Conservation (phyloP, 2,888 invertebrate genomes). For the Bombylius major region DNA sequence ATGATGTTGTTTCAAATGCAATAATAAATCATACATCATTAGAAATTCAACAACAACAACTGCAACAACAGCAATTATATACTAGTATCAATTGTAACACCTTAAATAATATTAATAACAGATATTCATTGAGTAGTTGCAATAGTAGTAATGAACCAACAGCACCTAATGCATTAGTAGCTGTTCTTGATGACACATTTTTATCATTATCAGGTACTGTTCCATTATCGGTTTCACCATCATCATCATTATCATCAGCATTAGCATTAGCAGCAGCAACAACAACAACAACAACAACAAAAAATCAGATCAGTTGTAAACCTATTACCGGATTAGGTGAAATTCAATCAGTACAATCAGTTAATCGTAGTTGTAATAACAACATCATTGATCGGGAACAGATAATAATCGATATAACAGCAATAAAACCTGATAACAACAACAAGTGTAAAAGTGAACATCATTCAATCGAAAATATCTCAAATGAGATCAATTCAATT, state of each 20-base stretch:
- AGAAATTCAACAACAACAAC: neutral
- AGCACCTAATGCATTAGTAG: slow-evolving; percentile 11
- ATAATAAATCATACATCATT: neutral
- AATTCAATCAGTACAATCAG: slow-evolving; percentile 24
- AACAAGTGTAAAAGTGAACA: neutral
- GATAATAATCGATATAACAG: neutral
- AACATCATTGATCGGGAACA: neutral
- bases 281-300: neutral
- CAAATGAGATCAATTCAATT: neutral
- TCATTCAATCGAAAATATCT: neutral
- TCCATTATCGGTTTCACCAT: neutral
- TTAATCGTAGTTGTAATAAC: slow-evolving; percentile 1
- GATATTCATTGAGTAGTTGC: slow-evolving; percentile 5
- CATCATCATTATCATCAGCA: neutral
- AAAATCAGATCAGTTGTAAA: neutral
- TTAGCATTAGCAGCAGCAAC: neutral
- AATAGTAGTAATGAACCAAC: slow-evolving; percentile 9
- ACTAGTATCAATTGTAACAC: neutral
- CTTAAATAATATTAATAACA: slow-evolving; percentile 8
- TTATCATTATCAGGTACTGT: slow-evolving; percentile 21
- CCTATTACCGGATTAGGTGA: slow-evolving; percentile 19
- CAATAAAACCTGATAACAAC: neutral
- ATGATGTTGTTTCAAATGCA: neutral
- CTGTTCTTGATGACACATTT: slow-evolving; percentile 26
- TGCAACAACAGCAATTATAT: too few species aligned